Evolutionary conservation across 2,113 vertebrate species (phyloP), one percentile per base, ranked within the genome.

Genomic region (Nothoprocta pentlandii): DNA sequence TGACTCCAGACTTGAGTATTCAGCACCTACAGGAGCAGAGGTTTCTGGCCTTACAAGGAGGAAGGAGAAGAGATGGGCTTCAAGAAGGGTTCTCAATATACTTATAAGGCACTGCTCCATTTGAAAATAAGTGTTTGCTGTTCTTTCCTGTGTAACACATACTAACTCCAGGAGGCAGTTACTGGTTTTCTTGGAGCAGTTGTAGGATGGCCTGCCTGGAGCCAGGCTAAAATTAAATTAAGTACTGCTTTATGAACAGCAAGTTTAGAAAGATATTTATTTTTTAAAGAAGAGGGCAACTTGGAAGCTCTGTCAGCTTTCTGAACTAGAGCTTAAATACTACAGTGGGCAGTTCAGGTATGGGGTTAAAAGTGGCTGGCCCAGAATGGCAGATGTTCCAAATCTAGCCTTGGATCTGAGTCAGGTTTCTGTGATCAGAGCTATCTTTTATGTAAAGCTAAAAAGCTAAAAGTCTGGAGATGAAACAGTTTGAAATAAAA

Each of bases 401-500:
- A 32, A 59, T 80, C 63, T 54, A 77, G 30, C 17, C 49, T 74
- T 92, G 25, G 46, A 58, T 85, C 82, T 85, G 71, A 67, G 32
- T 63, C 32, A 9, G 3, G 54, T 83, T 90, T 78, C 75, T 82
- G 28, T 42, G 81, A 77, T 77, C 91, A 89, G 49, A 77, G 30
- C 26, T 9, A 32, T 63, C 63, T 95, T 91, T 90, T 91, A 77
- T 46, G 30, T 70, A 88, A 94, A 91, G 41, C 51, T 91, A 85
- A 82, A 92, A 91, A 94, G 46, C 58, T 9, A 77, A 49, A 49
- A 49, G 58, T 16, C 59, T 39, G 66, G 71, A 85, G 84, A 94
- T 90, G 51, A 95, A 96, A 85, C 32, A 64, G 53, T 12, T 64
- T 74, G 56, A 91, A 94, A 70, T 91, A 87, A 75, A 93, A 93